Percentiles rank a stretch among this genome's conserved stretches.
phyloP scores from a whole-genome alignment of 1,140 invertebrate species.

The Danaus melanippus region DNA sequence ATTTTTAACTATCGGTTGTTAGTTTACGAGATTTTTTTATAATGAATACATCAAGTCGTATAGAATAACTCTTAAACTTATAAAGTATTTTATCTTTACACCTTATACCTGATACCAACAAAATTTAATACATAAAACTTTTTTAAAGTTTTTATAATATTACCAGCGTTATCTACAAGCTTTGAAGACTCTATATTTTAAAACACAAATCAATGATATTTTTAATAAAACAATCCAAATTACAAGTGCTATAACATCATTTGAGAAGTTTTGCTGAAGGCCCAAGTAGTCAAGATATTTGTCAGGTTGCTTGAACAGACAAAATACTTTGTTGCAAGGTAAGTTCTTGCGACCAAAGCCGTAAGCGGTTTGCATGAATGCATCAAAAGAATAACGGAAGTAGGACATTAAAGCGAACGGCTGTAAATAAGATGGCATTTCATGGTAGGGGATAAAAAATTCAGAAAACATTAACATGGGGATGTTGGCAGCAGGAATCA shows the following conservation, averaged over 20 bases:
- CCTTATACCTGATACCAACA: no score
- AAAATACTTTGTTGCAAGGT: conserved; percentile 68
- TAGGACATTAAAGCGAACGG: conserved; percentile 83
- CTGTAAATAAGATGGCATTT: conserved; percentile 81
- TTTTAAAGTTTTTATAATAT: not conserved
- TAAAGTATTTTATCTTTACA: no score
- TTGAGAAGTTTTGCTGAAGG: conserved; percentile 73
- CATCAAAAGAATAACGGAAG: conserved; percentile 87
- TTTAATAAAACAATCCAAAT: conserved; percentile 71
- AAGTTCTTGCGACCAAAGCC: conserved; percentile 75
- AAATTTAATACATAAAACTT: no score
- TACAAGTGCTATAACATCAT: conserved; percentile 84
- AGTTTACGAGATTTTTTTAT: no score
- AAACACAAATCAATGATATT: conserved; percentile 45
- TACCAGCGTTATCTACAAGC: conserved; percentile 42
- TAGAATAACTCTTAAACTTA: no score
- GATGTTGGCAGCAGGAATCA: conserved; percentile 85
- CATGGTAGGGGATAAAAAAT: conserved; percentile 86
- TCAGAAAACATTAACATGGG: conserved; percentile 89
- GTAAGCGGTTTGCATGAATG: conserved; percentile 82
- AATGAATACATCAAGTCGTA: no score
- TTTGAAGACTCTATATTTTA: conserved; percentile 50
- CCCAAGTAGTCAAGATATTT: conserved; percentile 67
- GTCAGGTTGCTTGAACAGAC: conserved; percentile 60
- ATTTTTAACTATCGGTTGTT: no score